These are phyloP conservation scores for Amphiduros pacificus DNA, from an alignment of 2,888 invertebrate species.

Conservation along the genomic window DNA sequence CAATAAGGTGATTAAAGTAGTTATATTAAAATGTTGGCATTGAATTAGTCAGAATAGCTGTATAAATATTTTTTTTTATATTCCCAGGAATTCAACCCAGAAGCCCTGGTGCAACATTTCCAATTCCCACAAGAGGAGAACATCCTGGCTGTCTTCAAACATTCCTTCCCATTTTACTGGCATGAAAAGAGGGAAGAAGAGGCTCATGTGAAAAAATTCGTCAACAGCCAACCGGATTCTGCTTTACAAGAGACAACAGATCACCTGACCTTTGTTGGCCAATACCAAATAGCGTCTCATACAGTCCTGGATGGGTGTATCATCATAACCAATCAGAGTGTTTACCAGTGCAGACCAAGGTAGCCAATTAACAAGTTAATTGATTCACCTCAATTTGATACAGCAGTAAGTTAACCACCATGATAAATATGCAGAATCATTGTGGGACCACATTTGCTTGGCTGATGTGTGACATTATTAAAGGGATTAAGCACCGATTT, in stretches of 20 bases:
- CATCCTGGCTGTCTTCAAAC: slow-evolving; percentile 63
- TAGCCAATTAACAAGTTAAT: slow-evolving; percentile 37
- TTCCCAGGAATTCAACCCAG: slow-evolving; percentile 65
- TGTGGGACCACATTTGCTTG: no score
- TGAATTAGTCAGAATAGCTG: no score
- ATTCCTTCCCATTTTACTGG: slow-evolving; percentile 55
- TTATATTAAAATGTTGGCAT: background rate
- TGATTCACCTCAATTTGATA: no score
- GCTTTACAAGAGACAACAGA: no score
- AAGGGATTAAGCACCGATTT: no score
- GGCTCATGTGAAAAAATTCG: background rate
- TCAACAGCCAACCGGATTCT: no score
- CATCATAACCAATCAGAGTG: slow-evolving; percentile 66
- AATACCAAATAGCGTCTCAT: slow-evolving; percentile 42
- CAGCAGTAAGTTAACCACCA: no score
- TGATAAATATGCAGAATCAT: no score
- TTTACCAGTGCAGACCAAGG: slow-evolving; percentile 68
- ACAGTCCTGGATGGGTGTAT: slow-evolving; percentile 62
- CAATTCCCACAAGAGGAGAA: slow-evolving; percentile 63
- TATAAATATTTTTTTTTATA: slow-evolving; percentile 16
- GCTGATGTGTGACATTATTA: no score
- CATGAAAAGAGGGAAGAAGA: slow-evolving; percentile 41
- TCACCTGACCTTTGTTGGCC: no score
- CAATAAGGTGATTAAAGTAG: background rate
- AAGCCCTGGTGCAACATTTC: slow-evolving; percentile 67